These are phyloP conservation scores for Cabera pusaria DNA, from an alignment of 2,888 invertebrate species.

Conservation along the genomic window DNA sequence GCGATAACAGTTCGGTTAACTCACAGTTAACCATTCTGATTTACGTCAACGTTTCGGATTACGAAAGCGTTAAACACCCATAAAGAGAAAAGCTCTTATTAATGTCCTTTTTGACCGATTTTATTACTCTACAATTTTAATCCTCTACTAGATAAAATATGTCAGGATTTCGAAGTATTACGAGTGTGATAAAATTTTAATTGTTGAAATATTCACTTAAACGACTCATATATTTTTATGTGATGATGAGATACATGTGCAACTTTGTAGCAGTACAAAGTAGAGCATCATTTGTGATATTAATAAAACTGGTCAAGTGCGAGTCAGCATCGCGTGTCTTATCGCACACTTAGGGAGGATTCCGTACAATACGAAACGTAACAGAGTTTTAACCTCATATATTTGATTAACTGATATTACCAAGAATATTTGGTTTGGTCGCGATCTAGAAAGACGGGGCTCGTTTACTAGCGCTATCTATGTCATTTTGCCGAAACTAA, in stretches of 20 bases:
- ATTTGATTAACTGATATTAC: too few species aligned
- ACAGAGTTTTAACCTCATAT: too few species aligned
- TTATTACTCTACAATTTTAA: slow-evolving; percentile 18
- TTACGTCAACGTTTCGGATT: slow-evolving; percentile 28
- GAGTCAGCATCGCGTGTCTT: too few species aligned
- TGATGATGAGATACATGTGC: slow-evolving; percentile 11
- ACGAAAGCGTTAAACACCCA: slow-evolving; percentile 16
- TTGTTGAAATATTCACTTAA: slow-evolving; percentile 1
- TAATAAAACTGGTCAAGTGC: too few species aligned
- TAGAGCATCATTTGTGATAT: slow-evolving; percentile 11
- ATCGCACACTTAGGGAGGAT: too few species aligned
- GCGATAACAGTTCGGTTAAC: slow-evolving; percentile 47
- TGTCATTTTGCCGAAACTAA: too few species aligned
- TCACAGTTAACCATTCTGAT: slow-evolving; percentile 36
- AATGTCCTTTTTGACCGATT: slow-evolving; percentile 25
- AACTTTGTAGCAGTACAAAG: slow-evolving; percentile 14
- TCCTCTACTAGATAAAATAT: slow-evolving; percentile 3
- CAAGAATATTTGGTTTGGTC: too few species aligned
- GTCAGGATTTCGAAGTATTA: background rate
- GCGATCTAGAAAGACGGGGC: too few species aligned
- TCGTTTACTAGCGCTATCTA: too few species aligned
- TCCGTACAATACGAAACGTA: too few species aligned
- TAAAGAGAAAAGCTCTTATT: slow-evolving; percentile 25
- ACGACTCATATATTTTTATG: slow-evolving; percentile 3
- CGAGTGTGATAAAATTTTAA: slow-evolving; percentile 5